Percentiles rank a stretch among this genome's conserved stretches.
Evolutionary conservation across 1,140 invertebrate genomes (phyloP).

Genomic region (Cherax quadricarinatus): DNA sequence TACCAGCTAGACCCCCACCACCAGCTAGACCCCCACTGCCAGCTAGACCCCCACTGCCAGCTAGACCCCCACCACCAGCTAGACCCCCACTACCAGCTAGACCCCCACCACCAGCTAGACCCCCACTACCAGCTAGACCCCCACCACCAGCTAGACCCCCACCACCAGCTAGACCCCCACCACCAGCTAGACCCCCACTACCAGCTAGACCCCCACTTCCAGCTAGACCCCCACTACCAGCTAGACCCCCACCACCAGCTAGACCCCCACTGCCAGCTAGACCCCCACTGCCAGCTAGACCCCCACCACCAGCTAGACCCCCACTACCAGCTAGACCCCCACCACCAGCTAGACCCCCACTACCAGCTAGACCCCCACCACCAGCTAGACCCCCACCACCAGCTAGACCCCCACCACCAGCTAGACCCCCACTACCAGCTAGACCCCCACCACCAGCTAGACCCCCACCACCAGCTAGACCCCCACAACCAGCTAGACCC

Average conservation of each 20-base stretch:
- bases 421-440: neutral
- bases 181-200: neutral
- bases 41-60: neutral
- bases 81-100: too few species aligned
- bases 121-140: neutral
- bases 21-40: neutral
- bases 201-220: too few species aligned
- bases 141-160: too few species aligned
- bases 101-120: neutral
- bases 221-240: neutral
- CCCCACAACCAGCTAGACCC: too few species aligned
- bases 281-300: neutral
- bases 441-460: neutral
- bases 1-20: neutral
- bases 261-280: too few species aligned
- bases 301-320: neutral
- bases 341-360: neutral
- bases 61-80: neutral
- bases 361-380: neutral
- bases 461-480: neutral
- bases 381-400: neutral
- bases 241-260: neutral
- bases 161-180: neutral
- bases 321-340: too few species aligned
- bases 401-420: neutral